These are phyloP conservation scores for Solea solea DNA, from an alignment of 2,113 vertebrate species.

Conservation along the genomic window DNA sequence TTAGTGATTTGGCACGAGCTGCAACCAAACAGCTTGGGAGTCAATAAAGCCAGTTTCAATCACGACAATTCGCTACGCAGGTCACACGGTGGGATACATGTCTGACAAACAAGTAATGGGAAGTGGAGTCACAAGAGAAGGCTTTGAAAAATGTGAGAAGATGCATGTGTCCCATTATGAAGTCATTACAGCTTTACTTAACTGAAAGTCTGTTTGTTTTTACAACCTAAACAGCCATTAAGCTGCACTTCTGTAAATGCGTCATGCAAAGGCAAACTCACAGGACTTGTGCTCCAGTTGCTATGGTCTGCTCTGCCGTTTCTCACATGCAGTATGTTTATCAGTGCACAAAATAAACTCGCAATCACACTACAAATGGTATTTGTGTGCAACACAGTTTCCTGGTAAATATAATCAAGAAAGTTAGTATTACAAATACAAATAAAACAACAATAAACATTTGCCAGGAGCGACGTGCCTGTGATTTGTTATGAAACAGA, in stretches of 20 bases:
- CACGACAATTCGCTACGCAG: constrained; percentile 23
- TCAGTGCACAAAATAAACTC: background rate
- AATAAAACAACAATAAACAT: constrained; percentile 59
- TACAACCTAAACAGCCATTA: background rate
- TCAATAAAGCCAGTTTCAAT: constrained; percentile 41
- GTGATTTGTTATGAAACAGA: constrained; percentile 21
- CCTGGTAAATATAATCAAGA: constrained; percentile 33
- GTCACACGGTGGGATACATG: constrained; percentile 13
- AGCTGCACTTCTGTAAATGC: constrained; percentile 12
- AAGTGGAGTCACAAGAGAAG: constrained; percentile 2
- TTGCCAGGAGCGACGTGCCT: constrained; percentile 44
- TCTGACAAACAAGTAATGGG: constrained; percentile 10
- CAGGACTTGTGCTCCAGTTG: constrained; percentile 21
- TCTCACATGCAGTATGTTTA: background rate
- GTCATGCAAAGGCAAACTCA: constrained; percentile 22
- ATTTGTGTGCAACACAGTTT: constrained; percentile 37
- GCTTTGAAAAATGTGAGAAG: background rate
- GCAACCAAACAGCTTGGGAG: constrained; percentile 30
- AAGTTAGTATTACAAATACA: constrained; percentile 36
- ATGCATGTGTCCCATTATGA: background rate
- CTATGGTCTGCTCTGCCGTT: background rate
- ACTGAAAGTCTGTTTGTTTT: constrained; percentile 10
- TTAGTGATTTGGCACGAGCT: constrained; percentile 19
- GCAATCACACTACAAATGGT: constrained; percentile 52
- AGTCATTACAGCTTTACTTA: constrained; percentile 1